Evolutionary conservation across 37 sponge, comb jelly and placozoan genomes (phyloP).

Genomic region (Spongilla lacustris): DNA sequence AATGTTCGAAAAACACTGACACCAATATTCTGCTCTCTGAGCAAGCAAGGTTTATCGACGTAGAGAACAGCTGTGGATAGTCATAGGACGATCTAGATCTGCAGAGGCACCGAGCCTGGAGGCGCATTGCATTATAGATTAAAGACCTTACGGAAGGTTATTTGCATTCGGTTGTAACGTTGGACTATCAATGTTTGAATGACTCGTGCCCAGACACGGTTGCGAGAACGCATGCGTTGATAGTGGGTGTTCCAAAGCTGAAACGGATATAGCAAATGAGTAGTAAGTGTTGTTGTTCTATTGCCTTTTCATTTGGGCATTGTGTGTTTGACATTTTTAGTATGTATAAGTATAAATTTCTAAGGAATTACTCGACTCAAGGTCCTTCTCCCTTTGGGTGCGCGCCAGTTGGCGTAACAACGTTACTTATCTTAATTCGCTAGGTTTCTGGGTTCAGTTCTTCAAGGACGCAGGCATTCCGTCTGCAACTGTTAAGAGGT

Average conservation of each 20-base stretch:
- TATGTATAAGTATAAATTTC: not conserved
- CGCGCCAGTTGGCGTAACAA: constrained; percentile 9
- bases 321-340: not conserved
- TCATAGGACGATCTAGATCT: too few species aligned
- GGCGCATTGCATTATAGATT: too few species aligned
- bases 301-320: too few species aligned
- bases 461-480: constrained; percentile 93
- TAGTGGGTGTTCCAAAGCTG: not conserved
- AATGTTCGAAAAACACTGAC: too few species aligned
- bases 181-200: not conserved
- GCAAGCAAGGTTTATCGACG: too few species aligned
- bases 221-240: not conserved
- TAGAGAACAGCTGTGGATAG: too few species aligned
- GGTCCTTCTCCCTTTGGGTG: not conserved
- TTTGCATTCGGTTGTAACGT: too few species aligned
- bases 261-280: not conserved
- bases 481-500: constrained; percentile 63
- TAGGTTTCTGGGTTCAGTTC: constrained; percentile 72
- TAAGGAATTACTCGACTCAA: too few species aligned
- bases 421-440: not conserved
- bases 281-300: not conserved
- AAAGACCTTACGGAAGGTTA: too few species aligned
- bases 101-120: too few species aligned
- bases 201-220: not conserved
- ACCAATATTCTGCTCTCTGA: too few species aligned